These are phyloP conservation scores for Fabriciana adippe DNA, from an alignment of 2,888 invertebrate species.

Conservation along the genomic window DNA sequence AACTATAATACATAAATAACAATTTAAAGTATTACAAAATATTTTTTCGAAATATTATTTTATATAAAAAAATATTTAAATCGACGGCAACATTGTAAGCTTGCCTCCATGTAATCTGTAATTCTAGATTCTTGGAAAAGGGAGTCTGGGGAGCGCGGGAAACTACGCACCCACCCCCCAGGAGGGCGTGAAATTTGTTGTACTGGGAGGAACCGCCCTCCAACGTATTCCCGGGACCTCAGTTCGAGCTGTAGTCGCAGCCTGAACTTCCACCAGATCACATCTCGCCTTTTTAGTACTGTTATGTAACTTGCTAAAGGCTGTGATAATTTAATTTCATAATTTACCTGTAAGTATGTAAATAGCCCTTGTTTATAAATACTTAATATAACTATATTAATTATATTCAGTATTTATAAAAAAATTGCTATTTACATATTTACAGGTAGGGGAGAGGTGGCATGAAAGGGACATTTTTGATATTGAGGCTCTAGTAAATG, in stretches of 20 bases:
- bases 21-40: not conserved
- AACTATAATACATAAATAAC: no score
- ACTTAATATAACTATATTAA: no score
- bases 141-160: not conserved
- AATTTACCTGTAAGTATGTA: not conserved
- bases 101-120: not conserved
- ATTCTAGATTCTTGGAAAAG: constrained; percentile 15
- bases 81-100: not conserved
- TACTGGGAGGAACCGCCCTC: constrained; percentile 12
- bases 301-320: not conserved
- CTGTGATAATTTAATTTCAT: constrained; percentile 5
- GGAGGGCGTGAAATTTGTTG: constrained; percentile 12
- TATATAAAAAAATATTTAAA: not conserved
- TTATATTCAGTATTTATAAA: no score
- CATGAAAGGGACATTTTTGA: no score
- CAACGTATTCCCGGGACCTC: constrained; percentile 2
- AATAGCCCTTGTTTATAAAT: not conserved
- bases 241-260: constrained; percentile 10
- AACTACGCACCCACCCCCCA: not conserved
- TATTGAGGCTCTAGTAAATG: no score
- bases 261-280: not conserved
- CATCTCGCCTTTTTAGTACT: not conserved
- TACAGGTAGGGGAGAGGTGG: no score
- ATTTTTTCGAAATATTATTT: not conserved
- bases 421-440: no score